Evolutionary conservation across 2,113 vertebrate species (phyloP).

Genomic region (Oreochromis aureus): DNA sequence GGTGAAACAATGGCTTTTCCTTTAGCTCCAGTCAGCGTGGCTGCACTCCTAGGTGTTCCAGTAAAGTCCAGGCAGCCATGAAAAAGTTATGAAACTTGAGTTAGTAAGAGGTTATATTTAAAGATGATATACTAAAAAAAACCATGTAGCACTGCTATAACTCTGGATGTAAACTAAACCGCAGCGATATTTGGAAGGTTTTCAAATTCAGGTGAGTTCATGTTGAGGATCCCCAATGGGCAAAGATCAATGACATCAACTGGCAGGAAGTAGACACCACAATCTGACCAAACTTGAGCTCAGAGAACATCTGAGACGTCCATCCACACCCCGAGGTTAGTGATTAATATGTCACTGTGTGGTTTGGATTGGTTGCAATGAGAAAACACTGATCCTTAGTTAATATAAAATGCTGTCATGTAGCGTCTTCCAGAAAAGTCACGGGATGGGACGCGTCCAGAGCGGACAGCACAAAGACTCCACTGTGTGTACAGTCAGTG

Average conservation of each 20-base stretch:
- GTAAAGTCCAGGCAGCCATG: neutral
- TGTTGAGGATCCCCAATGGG: neutral
- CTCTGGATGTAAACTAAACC: neutral
- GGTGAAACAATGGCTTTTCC: neutral
- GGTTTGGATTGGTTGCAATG: rapidly evolving
- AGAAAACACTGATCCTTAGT: neutral
- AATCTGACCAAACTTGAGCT: neutral
- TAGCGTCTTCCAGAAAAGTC: neutral
- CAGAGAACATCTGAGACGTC: neutral
- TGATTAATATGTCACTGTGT: neutral
- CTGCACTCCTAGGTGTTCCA: neutral
- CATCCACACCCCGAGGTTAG: neutral
- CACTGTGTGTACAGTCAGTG: neutral
- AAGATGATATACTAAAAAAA: neutral
- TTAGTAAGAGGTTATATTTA: neutral
- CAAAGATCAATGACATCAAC: neutral
- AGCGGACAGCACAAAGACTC: neutral
- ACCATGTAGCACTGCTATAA: neutral
- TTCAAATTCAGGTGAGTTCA: neutral
- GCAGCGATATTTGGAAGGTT: neutral
- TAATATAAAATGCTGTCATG: neutral
- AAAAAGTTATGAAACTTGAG: neutral
- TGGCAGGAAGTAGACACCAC: neutral
- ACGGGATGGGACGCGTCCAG: neutral
- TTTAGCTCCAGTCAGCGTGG: neutral